These are phyloP conservation scores for Caenorhabditis tropicalis DNA, from an alignment of 1,140 invertebrate species.

Conservation along the genomic window DNA sequence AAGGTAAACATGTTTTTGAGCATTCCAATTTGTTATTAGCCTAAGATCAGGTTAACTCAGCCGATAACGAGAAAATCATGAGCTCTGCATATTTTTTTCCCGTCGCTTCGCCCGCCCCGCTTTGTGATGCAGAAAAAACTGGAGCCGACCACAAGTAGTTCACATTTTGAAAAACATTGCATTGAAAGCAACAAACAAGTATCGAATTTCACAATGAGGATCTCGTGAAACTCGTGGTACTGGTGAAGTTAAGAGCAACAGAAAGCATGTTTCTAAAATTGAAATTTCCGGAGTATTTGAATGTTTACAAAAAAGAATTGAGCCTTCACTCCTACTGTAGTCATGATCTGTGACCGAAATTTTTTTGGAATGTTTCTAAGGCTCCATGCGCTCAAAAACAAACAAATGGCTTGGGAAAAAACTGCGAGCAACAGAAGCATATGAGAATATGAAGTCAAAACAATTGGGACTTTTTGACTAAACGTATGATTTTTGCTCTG, in stretches of 20 bases:
- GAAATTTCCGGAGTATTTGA: neutral
- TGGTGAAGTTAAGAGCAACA: neutral
- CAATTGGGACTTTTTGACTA: too few relatives aligned
- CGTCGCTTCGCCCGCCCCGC: neutral
- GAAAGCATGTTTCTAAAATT: neutral
- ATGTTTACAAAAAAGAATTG: constrained; percentile 8
- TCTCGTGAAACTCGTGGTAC: neutral
- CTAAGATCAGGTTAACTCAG: constrained; percentile 6
- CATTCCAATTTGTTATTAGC: neutral
- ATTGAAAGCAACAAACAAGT: constrained; percentile 37
- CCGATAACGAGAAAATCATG: neutral
- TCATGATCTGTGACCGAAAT: constrained; percentile 1
- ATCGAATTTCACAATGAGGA: constrained; percentile 3
- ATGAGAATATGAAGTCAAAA: neutral
- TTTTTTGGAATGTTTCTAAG: constrained; percentile 18
- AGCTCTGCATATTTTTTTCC: neutral
- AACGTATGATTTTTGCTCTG: too few relatives aligned
- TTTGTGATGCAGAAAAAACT: neutral
- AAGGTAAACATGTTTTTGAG: neutral
- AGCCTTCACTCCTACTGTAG: neutral
- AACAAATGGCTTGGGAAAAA: constrained; percentile 21
- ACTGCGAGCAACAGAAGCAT: neutral
- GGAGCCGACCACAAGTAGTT: neutral
- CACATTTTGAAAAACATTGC: constrained; percentile 34
- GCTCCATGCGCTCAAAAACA: constrained; percentile 6